These are phyloP conservation scores for Electrona antarctica DNA, from an alignment of 2,113 vertebrate species.

Conservation along the genomic window DNA sequence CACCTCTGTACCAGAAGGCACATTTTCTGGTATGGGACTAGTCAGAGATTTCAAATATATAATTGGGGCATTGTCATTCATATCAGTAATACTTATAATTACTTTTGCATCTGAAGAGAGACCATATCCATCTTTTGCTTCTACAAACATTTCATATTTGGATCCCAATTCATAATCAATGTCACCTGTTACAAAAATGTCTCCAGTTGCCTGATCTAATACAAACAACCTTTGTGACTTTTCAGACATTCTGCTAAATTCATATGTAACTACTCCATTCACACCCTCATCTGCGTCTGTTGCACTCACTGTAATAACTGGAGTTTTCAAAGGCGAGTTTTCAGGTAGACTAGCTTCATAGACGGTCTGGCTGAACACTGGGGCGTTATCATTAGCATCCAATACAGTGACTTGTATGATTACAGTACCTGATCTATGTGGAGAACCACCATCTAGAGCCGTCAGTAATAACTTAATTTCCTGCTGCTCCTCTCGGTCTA, in stretches of 20 bases:
- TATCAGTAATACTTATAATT: slow-evolving; percentile 68
- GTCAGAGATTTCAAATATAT: slow-evolving; percentile 70
- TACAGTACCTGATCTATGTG: slow-evolving; percentile 46
- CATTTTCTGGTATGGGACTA: slow-evolving; percentile 18
- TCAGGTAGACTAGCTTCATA: slow-evolving; percentile 62
- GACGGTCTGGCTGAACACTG: slow-evolving; percentile 52
- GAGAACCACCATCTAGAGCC: slow-evolving; percentile 52
- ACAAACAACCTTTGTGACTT: slow-evolving; percentile 58
- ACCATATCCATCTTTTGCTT: slow-evolving; percentile 76
- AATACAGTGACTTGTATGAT: slow-evolving; percentile 45
- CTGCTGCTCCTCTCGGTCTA: slow-evolving; percentile 41
- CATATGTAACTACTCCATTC: slow-evolving; percentile 72
- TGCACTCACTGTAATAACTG: slow-evolving; percentile 71
- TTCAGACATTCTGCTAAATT: slow-evolving; percentile 65
- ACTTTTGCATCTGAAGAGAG: slow-evolving; percentile 72
- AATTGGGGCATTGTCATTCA: slow-evolving; percentile 79
- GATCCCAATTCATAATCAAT: slow-evolving; percentile 77
- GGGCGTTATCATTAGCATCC: slow-evolving; percentile 56
- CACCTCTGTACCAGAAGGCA: too few species aligned
- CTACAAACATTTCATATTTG: slow-evolving; percentile 76
- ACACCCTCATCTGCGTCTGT: slow-evolving; percentile 77
- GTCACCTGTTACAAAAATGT: slow-evolving; percentile 61
- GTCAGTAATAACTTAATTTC: slow-evolving; percentile 36
- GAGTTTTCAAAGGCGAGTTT: slow-evolving; percentile 40
- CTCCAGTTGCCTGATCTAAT: slow-evolving; percentile 73